Base-by-base conservation (phyloP, 2,888 invertebrate species). In the Melanotus villosus region DNA sequence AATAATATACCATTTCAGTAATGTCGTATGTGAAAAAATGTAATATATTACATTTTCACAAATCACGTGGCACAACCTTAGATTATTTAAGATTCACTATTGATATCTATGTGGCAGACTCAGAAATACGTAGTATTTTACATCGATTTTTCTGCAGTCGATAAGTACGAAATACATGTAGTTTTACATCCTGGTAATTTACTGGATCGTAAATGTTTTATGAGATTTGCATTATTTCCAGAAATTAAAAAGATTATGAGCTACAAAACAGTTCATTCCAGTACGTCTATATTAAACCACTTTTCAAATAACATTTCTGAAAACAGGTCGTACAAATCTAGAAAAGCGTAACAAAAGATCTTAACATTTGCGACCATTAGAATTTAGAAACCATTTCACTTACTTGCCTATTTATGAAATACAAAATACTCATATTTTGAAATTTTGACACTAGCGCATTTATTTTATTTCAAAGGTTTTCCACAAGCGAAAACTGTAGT, bases 1-100 rank as follows among this genome's bases (percentile, higher is more conserved):
- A 77, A 75, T 79, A 76, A 78, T 77, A 70, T 76, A 62, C 74
- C 73, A 73, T 76, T 74, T 70, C 73, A 73, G 75, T 74, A 68
- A 58, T 47, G 57, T 56, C 54, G 12, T 59, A 59, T 52, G 62
- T 60, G 26, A 62, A 58, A 66, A 65, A 58, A 58, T 41, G 69
- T 67, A 64, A 72, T 73, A 70, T 68, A 72, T 68, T 57, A 57
- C 38, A 47, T 54, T 32, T 47, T 59, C 54, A 47, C 43, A 57
- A 16, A 7, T 57, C 41, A 16, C 18, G 7, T 16, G 12, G 12
- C 36, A 14, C 14, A 12, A n/a, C 6, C 9, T 41, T 7, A 16
- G 7, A 14, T 9, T 16, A 2, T 14, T 18, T 16, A 2, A 16
- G 18, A 7, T 41, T 41, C 5, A 5, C 16, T 16, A 5, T 16